Evolutionary conservation across 1,140 invertebrate species (phyloP), one percentile per base, ranked within the genome.

Genomic region (Sarcophaga peregrina): DNA sequence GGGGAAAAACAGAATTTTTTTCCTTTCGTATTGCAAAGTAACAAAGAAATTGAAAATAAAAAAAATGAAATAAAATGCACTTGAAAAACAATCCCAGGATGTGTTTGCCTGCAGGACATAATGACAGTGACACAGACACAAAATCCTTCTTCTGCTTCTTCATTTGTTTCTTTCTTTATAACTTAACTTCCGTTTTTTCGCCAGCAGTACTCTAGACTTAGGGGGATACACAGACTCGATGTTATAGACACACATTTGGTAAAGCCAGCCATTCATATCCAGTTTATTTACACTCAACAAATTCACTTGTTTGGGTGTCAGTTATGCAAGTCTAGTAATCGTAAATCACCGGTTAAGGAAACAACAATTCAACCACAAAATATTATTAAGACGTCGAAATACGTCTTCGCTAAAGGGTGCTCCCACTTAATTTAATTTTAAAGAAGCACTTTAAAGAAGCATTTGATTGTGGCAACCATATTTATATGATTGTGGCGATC

Each of bases 81-180:
- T 68, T 68, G 62, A 68, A 68, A n/a, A 68, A 25, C 5, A 25
- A 68, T 25, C 62, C 20, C 62, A 68, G 5, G 62, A 68, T 8
- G 20, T 68, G 62, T 68, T 68, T 68, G 62, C 62, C 62, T 68
- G 62, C 62, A 68, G 62, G 62, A 68, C 62, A 68, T 68, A 68
- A 68, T 68, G 62, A 68, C 62, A 68, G 62, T 68, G 62, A 25
- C 62, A 68, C 62, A 68, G 62, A 68, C 62, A 68, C 15, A 68
- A 68, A 10, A 68, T 68, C 25, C 25, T 37, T 1, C 25, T 37
- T 37, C 25, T 37, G 25, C 25, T 37, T 37, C 25, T 37, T 37
- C 25, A 37, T 37, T 4, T 37, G 1, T 37, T 37, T 37, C 25
- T 37, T 37, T 37, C 25, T 37, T 37, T 37, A 37, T 37, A 37